phyloP scores from a whole-genome alignment of 2,113 vertebrate genomes.

The Pagrus major region DNA sequence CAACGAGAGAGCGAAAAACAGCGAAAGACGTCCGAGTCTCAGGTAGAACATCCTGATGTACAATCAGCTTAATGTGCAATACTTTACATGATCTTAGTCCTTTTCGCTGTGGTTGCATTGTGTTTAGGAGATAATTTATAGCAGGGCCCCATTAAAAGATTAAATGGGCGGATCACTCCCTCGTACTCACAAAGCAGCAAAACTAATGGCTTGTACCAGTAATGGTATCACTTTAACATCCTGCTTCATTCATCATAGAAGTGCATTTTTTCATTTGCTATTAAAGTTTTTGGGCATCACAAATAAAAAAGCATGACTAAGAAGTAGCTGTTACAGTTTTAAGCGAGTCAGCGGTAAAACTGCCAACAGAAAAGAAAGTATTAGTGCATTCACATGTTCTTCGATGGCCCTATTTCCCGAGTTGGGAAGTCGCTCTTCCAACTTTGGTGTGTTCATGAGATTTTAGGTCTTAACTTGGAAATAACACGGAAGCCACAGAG shows the following conservation, averaged over 20 bases:
- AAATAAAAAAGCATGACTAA: neutral
- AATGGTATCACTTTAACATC: neutral
- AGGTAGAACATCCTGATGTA: conserved; percentile 77
- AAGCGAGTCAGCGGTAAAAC: neutral
- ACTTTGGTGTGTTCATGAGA: no score
- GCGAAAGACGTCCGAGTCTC: conserved; percentile 86
- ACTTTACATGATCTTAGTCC: no score
- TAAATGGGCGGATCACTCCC: neutral
- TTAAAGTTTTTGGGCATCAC: neutral
- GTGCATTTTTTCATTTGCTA: neutral
- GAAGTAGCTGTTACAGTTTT: neutral
- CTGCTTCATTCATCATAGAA: neutral
- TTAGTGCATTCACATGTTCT: no score
- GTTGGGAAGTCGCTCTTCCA: no score
- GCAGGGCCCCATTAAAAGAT: neutral
- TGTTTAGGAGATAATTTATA: conserved; percentile 11
- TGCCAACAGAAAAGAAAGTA: no score
- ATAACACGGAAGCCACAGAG: no score
- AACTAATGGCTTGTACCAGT: conserved; percentile 8
- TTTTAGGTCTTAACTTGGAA: no score
- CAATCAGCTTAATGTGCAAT: neutral
- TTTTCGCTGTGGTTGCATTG: neutral
- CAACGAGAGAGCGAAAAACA: conserved; percentile 94
- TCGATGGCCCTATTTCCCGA: no score
- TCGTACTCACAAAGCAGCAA: neutral